Evolutionary conservation across 2,113 vertebrate genomes (phyloP).

Genomic region (Panthera leo): DNA sequence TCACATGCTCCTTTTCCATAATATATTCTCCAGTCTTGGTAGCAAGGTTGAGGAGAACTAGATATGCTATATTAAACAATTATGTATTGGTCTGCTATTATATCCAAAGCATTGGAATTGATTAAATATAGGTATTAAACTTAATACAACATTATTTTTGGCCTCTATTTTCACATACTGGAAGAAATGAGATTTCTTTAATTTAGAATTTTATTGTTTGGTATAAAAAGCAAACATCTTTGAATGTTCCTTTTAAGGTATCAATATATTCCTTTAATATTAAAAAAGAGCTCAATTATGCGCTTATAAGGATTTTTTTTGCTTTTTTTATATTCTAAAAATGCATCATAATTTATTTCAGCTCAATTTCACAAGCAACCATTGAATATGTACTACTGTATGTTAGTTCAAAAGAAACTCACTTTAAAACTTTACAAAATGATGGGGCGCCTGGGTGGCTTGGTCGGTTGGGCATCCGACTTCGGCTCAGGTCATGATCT

Average conservation of each 20-base stretch:
- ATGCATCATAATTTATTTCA: conserved; percentile 36
- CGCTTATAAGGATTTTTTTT: background rate
- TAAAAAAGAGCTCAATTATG: background rate
- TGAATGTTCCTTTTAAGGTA: background rate
- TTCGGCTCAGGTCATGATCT: too few relatives aligned
- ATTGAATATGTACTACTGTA: background rate
- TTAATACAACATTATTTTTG: background rate
- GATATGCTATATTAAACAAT: background rate
- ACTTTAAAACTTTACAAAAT: conserved; percentile 49
- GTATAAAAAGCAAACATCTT: background rate
- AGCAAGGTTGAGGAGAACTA: background rate
- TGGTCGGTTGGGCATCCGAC: too few relatives aligned
- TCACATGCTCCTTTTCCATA: background rate
- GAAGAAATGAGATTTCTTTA: background rate
- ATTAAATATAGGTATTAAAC: background rate
- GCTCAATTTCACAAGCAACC: background rate
- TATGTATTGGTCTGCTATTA: background rate
- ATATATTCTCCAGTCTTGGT: background rate
- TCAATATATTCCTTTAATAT: background rate
- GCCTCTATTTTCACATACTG: background rate
- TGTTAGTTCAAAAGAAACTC: background rate
- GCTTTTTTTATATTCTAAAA: background rate
- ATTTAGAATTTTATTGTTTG: background rate
- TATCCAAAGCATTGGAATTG: background rate
- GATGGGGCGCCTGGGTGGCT: too few relatives aligned